Base-by-base conservation (phyloP, 2,888 invertebrate species). In the Pristionchus exspectatus region DNA sequence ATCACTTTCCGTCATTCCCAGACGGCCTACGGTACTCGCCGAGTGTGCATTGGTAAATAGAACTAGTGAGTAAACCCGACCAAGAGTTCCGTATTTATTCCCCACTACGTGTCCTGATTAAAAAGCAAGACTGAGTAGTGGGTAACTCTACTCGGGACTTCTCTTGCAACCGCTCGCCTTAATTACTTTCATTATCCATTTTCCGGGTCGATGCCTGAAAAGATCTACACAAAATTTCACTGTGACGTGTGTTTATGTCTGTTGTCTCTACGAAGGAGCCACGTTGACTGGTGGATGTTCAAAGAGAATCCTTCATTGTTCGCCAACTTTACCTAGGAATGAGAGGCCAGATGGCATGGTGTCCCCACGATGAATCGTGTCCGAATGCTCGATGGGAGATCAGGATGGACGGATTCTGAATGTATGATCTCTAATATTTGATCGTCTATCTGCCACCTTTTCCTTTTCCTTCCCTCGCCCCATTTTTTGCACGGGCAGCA, bases 291-390 rank as follows among this genome's bases (percentile, higher is more conserved):
- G 0, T 4, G 59, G 59, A 63, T n/a, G 24, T n/a, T 63, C 63
- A 63, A n/a, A 1, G 63, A 24, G 38, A 72, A 33, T 16, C 14
- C 1, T 27, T 14, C 9, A 72, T 21, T 30, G 21, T 30, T 12
- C 24, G 2, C 81, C 38, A 24, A 33, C 18, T 63, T 33, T 24
- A 88, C 87, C 74, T 72, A 4, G 74, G 54, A 30, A 88, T 50
- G 30, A 88, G 30, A 7, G 87, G 72, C 87, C 87, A 88, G 9
- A 74, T 74, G 10, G 87, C 74, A 56, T 88, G 27, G 56, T 88
- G 87, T 24, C 87, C 87, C 87, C 74, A 74, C 7, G 87, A 44
- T 1, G 44, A 1, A 10, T 56, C 74, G 30, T 24, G 27, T 7
- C 50, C 69, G 69, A 74, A 72, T 0, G 27, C 72, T 10, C 87